Conservation (phyloP, 2,797 vertebrate species). For the Geotrypetes seraphini region DNA sequence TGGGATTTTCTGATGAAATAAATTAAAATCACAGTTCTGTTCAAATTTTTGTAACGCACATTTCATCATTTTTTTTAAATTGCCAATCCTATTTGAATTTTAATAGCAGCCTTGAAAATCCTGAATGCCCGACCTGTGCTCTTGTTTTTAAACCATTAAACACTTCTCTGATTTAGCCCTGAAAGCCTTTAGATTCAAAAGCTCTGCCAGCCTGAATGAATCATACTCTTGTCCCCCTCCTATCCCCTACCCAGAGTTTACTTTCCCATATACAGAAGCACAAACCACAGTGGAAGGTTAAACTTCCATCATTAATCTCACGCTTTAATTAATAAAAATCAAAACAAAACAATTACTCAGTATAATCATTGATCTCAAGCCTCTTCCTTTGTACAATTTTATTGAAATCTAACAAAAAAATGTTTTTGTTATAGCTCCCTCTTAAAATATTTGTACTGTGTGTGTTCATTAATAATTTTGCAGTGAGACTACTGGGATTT, state of each 20-base stretch:
- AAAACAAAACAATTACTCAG: conserved; percentile 4
- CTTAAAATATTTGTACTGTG: not conserved
- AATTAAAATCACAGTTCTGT: too few species aligned
- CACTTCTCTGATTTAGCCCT: not conserved
- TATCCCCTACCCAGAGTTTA: conserved; percentile 1
- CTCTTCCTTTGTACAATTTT: conserved; percentile 1
- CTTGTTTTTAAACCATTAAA: not conserved
- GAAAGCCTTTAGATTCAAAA: not conserved
- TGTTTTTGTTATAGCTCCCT: not conserved
- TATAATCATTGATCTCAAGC: not conserved
- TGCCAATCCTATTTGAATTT: too few species aligned
- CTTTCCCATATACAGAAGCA: not conserved
- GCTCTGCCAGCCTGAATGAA: not conserved
- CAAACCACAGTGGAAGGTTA: not conserved
- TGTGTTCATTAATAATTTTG: not conserved
- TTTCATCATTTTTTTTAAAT: too few species aligned
- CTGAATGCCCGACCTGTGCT: not conserved
- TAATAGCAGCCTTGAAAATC: not conserved
- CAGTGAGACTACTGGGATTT: not conserved
- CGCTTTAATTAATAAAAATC: too few species aligned
- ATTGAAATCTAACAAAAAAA: too few species aligned
- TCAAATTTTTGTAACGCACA: too few species aligned
- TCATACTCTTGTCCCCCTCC: not conserved
- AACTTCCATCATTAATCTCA: conserved; percentile 7
- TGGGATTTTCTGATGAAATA: too few species aligned